Percentiles rank a stretch among this genome's conserved stretches.
phyloP scores from a whole-genome alignment of 2,888 invertebrate genomes.

The Bombylius discolor region DNA sequence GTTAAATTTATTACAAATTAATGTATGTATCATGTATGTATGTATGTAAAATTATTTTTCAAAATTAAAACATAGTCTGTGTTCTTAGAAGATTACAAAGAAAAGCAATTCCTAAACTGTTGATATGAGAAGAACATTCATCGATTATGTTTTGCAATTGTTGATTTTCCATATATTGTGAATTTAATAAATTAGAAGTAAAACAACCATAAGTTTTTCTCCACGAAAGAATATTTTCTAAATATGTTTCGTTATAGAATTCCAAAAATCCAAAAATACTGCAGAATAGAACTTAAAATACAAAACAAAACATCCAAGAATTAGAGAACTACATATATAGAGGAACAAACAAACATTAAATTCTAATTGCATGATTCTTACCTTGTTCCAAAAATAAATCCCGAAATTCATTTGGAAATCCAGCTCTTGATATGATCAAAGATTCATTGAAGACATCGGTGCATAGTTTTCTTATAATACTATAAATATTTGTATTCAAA shows the following conservation, averaged over 20 bases:
- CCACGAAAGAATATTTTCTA: neutral
- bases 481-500: neutral
- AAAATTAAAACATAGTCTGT: no score
- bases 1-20: no score
- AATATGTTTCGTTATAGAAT: neutral
- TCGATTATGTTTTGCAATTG: neutral
- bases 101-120: neutral
- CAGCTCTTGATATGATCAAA: neutral
- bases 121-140: neutral
- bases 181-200: neutral
- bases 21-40: no score
- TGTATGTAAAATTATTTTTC: no score
- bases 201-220: neutral
- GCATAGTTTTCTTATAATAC: neutral
- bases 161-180: neutral
- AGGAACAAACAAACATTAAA: no score
- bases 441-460: neutral
- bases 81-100: neutral
- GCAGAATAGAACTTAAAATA: neutral
- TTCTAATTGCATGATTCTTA: neutral
- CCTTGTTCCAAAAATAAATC: constrained; percentile 1
- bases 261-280: neutral
- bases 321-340: neutral
- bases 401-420: neutral
- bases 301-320: neutral